A percentile compares a stretch with the other conserved stretches of the same genome.
Evolutionary conservation across 2,888 invertebrate genomes (phyloP).

Genomic region (Pseudolycoriella hygida): DNA sequence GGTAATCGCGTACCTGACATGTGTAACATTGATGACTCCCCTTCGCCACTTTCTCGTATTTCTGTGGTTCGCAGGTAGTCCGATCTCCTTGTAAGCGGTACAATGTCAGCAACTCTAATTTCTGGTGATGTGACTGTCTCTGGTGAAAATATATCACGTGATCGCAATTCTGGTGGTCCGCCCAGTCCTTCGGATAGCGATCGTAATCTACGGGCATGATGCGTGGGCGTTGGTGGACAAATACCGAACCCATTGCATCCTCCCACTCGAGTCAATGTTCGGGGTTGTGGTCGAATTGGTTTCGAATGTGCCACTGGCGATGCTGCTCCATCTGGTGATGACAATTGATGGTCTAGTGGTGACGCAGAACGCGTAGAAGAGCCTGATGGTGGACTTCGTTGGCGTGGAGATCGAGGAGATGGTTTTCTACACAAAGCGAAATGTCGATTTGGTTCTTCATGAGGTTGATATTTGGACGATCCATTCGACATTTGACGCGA

Average conservation of each 20-base stretch:
- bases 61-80: conserved; percentile 13
- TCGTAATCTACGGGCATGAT: conserved; percentile 54
- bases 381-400: conserved; percentile 27
- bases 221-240: conserved; percentile 77
- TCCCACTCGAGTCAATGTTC: conserved; percentile 38
- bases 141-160: conserved; percentile 23
- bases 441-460: conserved; percentile 7
- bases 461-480: neutral
- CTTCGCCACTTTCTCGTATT: conserved; percentile 17
- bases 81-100: conserved; percentile 16
- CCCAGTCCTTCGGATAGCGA: conserved; percentile 27
- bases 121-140: conserved; percentile 28
- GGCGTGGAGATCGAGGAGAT: conserved; percentile 15
- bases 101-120: conserved; percentile 26
- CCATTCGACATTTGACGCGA: conserved; percentile 46
- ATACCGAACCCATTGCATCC: conserved; percentile 34
- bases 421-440: conserved; percentile 17
- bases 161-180: conserved; percentile 33
- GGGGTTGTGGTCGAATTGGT: conserved; percentile 37
- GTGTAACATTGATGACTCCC: conserved; percentile 40
- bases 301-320: conserved; percentile 11
- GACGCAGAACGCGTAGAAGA: conserved; percentile 28
- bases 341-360: conserved; percentile 21
- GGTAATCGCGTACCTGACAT: conserved; percentile 59
- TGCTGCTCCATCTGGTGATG: conserved; percentile 13